These are phyloP conservation scores for Adelphocoris suturalis DNA, from an alignment of 2,888 invertebrate species.

Conservation along the genomic window DNA sequence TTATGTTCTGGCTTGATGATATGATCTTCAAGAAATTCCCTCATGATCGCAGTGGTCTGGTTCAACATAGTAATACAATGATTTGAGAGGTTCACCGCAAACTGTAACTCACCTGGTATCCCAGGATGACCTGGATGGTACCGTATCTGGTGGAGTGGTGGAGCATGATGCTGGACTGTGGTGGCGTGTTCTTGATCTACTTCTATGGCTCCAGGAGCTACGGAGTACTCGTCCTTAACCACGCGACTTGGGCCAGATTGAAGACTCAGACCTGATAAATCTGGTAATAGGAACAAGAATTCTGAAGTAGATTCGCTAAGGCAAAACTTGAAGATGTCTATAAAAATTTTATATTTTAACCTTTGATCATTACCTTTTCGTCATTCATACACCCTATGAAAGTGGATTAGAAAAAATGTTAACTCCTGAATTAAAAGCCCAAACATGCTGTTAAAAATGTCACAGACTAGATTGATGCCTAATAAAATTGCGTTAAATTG, in stretches of 20 bases:
- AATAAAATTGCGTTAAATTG: too few relatives aligned
- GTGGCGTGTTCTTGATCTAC: constrained; percentile 80
- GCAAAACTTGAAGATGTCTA: not conserved
- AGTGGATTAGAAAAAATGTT: too few relatives aligned
- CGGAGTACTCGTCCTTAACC: constrained; percentile 94
- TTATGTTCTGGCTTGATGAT: too few relatives aligned
- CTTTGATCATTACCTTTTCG: too few relatives aligned
- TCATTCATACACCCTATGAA: too few relatives aligned
- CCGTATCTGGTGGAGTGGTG: constrained; percentile 81
- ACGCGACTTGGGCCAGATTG: constrained; percentile 89
- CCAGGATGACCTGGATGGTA: constrained; percentile 71
- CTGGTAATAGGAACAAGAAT: constrained; percentile 53
- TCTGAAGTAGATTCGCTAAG: not conserved
- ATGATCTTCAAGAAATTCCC: too few relatives aligned
- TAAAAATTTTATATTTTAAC: too few relatives aligned
- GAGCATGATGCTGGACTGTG: constrained; percentile 85
- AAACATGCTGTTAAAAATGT: too few relatives aligned
- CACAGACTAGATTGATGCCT: too few relatives aligned
- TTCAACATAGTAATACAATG: not conserved
- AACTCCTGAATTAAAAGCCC: too few relatives aligned
- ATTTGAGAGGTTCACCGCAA: not conserved
- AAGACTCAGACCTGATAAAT: constrained; percentile 91
- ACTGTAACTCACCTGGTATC: constrained; percentile 69
- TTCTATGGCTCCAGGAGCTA: constrained; percentile 80
- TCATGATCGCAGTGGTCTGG: too few relatives aligned